Evolutionary conservation across 2,888 invertebrate species (phyloP), one percentile per base, ranked within the genome.

Genomic region (Amphipyra tragopoginis): DNA sequence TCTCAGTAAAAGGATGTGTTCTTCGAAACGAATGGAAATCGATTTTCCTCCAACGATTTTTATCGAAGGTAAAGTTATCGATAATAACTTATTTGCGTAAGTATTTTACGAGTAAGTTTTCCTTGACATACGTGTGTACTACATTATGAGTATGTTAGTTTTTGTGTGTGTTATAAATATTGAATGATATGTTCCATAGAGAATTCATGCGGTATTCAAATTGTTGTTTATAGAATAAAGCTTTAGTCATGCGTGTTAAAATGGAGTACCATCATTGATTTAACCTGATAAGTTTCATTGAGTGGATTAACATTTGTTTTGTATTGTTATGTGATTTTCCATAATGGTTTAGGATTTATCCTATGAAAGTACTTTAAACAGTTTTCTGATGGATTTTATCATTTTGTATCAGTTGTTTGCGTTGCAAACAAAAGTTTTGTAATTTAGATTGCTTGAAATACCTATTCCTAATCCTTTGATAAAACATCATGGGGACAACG

Each of bases 21-120:
- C 29, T 52, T 15, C n/a, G 8, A 51, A 59, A 49, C 26, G 65
- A 58, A 72, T 66, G 53, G 61, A 64, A 75, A 78, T 33, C 45
- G 47, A 54, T 72, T 75, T 77, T 70, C 70, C 61, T 65, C 36
- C 14, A 62, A 11, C 43, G 47, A 73, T 71, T 68, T 72, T 68
- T 49, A 48, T 64, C 51, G 54, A 42, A 52, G 45, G 54, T 73
- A 38, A 51, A 61, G 56, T 72, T 65, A 59, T 63, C 50, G 49
- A 65, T 77, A 68, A 57, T 70, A 52, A 74, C 49, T 69, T 69
- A 74, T 77, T 76, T 69, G 65, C 61, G 47, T 75, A 65, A 73
- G 62, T 77, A 60, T 70, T 73, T 76, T 71, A 75, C 58, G 60
- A 63, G 56, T 67, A 50, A 45, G 66, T 74, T 74, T 76, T 68